Evolutionary conservation across 2,888 invertebrate species (phyloP).

Genomic region (Lordiphosa andalusiaca): DNA sequence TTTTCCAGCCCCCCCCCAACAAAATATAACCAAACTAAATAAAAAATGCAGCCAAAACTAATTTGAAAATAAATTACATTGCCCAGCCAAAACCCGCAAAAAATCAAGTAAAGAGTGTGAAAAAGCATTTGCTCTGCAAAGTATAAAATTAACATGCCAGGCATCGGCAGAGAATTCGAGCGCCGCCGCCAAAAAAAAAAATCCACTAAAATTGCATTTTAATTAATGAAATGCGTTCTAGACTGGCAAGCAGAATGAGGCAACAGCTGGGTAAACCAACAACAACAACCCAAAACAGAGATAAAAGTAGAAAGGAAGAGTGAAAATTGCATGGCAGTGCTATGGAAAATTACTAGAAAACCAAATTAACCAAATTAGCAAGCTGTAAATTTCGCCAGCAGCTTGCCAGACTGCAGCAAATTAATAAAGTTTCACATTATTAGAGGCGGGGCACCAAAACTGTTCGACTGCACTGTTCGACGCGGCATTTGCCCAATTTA

Average conservation of each 20-base stretch:
- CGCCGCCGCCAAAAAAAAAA: conserved; percentile 21
- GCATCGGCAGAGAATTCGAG: conserved; percentile 8
- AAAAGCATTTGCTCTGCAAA: conserved; percentile 26
- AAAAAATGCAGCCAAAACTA: conserved; percentile 17
- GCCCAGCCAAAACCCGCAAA: background rate
- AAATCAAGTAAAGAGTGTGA: conserved; percentile 5
- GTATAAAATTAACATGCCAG: conserved; percentile 49
- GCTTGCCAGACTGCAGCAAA: conserved; percentile 47
- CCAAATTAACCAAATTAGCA: conserved; percentile 71
- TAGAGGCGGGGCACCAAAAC: conserved; percentile 31
- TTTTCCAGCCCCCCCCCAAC: no score
- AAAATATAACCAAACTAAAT: conserved; percentile 5
- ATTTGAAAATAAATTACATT: conserved; percentile 39
- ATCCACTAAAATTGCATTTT: conserved; percentile 57
- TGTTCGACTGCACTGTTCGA: background rate
- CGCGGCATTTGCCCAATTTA: conserved; percentile 46
- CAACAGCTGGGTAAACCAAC: conserved; percentile 6
- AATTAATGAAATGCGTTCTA: conserved; percentile 61
- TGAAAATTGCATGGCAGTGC: conserved; percentile 35
- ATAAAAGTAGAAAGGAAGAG: conserved; percentile 19
- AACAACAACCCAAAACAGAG: conserved; percentile 9
- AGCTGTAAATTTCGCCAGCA: conserved; percentile 53
- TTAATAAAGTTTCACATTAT: conserved; percentile 67
- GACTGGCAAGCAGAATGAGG: conserved; percentile 21
- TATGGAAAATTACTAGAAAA: conserved; percentile 56